A percentile compares a stretch with the other conserved stretches of the same genome.
These are phyloP conservation scores for Drosophila teissieri DNA, from an alignment of 1,140 invertebrate genomes.

Conservation along the genomic window DNA sequence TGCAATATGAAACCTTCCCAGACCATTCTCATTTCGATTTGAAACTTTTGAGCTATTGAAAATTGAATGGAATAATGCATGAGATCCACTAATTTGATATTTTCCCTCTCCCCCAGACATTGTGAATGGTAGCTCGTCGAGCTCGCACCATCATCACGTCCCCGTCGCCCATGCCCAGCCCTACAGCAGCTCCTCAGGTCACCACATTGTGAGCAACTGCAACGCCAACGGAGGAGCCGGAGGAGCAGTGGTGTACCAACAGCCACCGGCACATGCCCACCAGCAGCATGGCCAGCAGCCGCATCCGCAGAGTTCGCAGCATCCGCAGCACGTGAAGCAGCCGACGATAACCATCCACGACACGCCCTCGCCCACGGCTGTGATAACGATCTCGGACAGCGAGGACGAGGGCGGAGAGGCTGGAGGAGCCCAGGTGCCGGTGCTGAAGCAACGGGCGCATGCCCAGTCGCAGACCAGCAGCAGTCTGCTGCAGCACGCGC, in stretches of 20 bases:
- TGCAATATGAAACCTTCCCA: conserved; percentile 3
- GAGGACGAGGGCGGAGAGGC: conserved; percentile 92
- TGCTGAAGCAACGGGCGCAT: conserved; percentile 80
- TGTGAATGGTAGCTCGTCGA: conserved; percentile 66
- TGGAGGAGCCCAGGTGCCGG: conserved; percentile 52
- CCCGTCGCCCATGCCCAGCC: conserved; percentile 65
- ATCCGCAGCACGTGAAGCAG: conserved; percentile 74
- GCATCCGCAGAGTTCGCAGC: conserved; percentile 81
- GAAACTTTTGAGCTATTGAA: not conserved
- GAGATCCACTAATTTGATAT: not conserved
- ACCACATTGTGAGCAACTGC: conserved; percentile 73
- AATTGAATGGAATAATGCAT: not conserved
- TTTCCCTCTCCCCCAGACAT: conserved; percentile 52
- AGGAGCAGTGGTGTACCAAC: conserved; percentile 70
- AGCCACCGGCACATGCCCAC: conserved; percentile 64
- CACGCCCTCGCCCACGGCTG: conserved; percentile 95
- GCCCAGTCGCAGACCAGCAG: conserved; percentile 85
- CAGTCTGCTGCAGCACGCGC: conserved; percentile 62
- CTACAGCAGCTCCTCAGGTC: conserved; percentile 57
- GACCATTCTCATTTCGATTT: not conserved
- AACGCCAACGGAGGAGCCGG: conserved; percentile 58
- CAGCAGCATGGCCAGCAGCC: conserved; percentile 69
- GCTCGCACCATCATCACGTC: conserved; percentile 69
- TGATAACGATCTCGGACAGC: conserved; percentile 97
- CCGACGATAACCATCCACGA: conserved; percentile 94